Base-by-base conservation (phyloP, 2,113 vertebrate species). In the Gallinago jamesoni region DNA sequence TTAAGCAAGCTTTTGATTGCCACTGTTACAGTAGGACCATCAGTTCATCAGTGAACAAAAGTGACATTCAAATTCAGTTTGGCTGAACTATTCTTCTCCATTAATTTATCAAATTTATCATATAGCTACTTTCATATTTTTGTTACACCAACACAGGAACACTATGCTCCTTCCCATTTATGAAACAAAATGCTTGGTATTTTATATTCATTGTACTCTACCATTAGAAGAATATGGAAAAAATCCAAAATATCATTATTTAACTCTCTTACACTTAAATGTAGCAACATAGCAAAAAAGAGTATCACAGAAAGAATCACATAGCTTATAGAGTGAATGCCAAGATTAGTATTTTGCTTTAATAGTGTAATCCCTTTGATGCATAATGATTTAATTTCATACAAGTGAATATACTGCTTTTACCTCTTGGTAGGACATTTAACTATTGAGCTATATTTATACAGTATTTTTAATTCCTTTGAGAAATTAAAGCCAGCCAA, bases 401-500 rank as follows among this genome's bases (percentile, higher is more conserved):
- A 66, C 67, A 79, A 95, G 83, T 83, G 60, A 56, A 70, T 87
- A 70, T 92, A 89, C 56, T 69, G 19, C 52, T 89, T 89, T 92
- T 55, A 86, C 81, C 43, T 81, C 48, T 93, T 78, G 17, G 30
- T 93, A 77, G 59, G 37, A 50, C 35, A 43, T 85, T 73, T 86
- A 70, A 55, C 85, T 89, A 33, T 31, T 79, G 81, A 79, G 75
- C 77, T 92, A 33, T 14, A 79, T 74, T 83, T 93, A 60, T 89
- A 55, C 50, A 66, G 21, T 78, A 39, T 75, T 95, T 86, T 92
- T 79, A 94, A 92, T 94, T 92, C 45, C 72, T 83, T 92, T 89
- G 62, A 92, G 89, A 91, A 92, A 83, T 94, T 60, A 89, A 95
- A 92, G 85, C n/a, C 73, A 83, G 50, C 18, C 52, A 79, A 70